Percentiles rank a stretch among this genome's conserved stretches.
Evolutionary conservation across 2,113 vertebrate species (phyloP).

Genomic region (Antechinus flavipes): DNA sequence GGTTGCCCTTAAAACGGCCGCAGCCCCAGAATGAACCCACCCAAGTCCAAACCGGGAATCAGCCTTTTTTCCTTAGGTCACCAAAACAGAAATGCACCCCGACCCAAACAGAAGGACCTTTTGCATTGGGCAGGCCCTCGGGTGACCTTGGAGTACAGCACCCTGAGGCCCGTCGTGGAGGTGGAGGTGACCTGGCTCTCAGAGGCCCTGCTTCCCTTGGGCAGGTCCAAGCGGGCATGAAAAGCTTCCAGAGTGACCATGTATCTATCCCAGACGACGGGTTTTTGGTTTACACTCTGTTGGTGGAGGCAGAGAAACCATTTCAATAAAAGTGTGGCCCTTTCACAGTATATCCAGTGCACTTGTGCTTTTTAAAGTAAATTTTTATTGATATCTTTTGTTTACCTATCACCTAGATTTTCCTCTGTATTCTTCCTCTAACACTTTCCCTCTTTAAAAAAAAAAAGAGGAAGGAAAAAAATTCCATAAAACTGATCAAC

Average conservation of each 20-base stretch:
- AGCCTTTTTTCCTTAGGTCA: not conserved
- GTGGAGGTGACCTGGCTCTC: not conserved
- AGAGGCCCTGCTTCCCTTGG: not conserved
- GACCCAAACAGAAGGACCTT: not conserved
- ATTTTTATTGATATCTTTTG: not conserved
- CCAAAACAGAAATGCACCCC: not conserved
- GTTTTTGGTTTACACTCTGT: not conserved
- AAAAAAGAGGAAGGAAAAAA: too few relatives aligned
- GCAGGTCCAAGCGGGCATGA: not conserved
- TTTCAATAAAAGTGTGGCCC: not conserved
- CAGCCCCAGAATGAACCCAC: not conserved
- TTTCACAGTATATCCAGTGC: not conserved
- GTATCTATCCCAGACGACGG: too few relatives aligned
- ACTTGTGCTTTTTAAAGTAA: not conserved
- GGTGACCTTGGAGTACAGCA: not conserved
- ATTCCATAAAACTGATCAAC: too few relatives aligned
- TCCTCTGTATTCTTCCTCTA: too few relatives aligned
- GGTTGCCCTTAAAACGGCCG: not conserved
- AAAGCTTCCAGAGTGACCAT: not conserved
- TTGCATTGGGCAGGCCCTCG: not conserved
- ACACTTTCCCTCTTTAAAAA: too few relatives aligned
- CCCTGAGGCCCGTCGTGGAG: not conserved
- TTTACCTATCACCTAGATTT: too few relatives aligned
- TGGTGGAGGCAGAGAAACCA: not conserved
- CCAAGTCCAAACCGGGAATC: not conserved